These are phyloP conservation scores for Dorcus hopei DNA, from an alignment of 2,888 invertebrate genomes.

Conservation along the genomic window DNA sequence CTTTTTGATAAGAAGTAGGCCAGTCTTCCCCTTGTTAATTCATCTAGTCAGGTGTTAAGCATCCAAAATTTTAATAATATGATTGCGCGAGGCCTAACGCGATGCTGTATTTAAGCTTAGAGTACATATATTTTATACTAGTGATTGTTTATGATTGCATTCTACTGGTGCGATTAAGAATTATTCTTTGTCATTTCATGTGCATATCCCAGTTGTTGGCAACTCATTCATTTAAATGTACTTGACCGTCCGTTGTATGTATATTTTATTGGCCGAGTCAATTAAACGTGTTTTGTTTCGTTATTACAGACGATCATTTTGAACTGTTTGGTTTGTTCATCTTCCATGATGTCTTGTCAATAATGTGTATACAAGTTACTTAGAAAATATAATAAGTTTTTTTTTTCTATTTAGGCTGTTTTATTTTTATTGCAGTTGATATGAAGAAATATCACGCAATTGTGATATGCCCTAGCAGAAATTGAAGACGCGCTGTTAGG, in stretches of 20 bases:
- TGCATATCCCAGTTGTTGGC: slow-evolving; percentile 19
- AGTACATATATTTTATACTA: slow-evolving; percentile 14
- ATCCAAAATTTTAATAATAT: slow-evolving; percentile 5
- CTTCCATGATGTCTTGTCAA: slow-evolving; percentile 46
- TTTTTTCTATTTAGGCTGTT: slow-evolving; percentile 16
- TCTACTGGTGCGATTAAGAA: background rate
- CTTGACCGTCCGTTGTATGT: slow-evolving; percentile 27
- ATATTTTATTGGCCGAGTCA: slow-evolving; percentile 18
- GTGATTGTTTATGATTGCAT: slow-evolving; percentile 12
- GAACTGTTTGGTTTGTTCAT: slow-evolving; percentile 41
- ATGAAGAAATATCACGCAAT: too few species aligned
- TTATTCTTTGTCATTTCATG: background rate
- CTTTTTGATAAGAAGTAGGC: slow-evolving; percentile 72
- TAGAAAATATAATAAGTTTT: slow-evolving; percentile 33
- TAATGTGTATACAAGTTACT: slow-evolving; percentile 38
- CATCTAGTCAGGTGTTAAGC: slow-evolving; percentile 13
- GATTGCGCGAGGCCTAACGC: slow-evolving; percentile 9
- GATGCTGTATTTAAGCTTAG: slow-evolving; percentile 3
- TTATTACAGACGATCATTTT: slow-evolving; percentile 20
- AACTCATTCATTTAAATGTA: slow-evolving; percentile 15
- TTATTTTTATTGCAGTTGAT: slow-evolving; percentile 5
- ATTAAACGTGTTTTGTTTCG: slow-evolving; percentile 17
- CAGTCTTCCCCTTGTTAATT: slow-evolving; percentile 1
- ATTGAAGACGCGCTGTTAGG: too few species aligned
- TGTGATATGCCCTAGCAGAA: too few species aligned